phyloP scores from a whole-genome alignment of 2,888 invertebrate genomes.

The Nemotelus nigrinus region DNA sequence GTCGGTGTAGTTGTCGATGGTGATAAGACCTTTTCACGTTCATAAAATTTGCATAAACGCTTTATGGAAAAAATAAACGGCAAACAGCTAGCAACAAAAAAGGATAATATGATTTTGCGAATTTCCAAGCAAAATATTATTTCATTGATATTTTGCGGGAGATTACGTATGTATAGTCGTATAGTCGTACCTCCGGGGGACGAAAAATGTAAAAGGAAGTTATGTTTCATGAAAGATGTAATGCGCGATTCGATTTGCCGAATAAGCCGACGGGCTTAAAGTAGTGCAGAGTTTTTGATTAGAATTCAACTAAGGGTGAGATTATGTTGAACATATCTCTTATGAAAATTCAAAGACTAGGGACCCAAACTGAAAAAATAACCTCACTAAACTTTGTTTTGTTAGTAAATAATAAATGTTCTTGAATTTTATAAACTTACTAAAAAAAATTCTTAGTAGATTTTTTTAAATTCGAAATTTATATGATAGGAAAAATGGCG shows the following conservation, averaged over 20 bases:
- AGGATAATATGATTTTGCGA: background rate
- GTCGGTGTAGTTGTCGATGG: constrained; percentile 28
- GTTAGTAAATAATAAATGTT: background rate
- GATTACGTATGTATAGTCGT: constrained; percentile 33
- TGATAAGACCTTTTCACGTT: constrained; percentile 48
- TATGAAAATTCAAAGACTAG: background rate
- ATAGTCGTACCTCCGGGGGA: constrained; percentile 6
- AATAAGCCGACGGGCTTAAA: background rate
- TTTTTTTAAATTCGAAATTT: background rate
- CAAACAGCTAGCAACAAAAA: background rate
- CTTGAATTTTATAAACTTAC: background rate
- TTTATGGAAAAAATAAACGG: constrained; percentile 46
- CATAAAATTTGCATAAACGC: constrained; percentile 50
- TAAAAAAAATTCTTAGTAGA: too few relatives aligned
- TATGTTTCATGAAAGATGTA: constrained; percentile 15
- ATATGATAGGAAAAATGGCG: background rate
- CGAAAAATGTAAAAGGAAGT: constrained; percentile 35
- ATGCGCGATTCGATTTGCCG: constrained; percentile 20
- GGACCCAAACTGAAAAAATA: background rate
- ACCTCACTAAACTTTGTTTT: background rate
- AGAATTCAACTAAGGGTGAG: background rate
- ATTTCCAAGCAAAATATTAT: constrained; percentile 35
- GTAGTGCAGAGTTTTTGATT: constrained; percentile 4
- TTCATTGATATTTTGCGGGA: constrained; percentile 31
- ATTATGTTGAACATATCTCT: background rate